These are phyloP conservation scores for Alitta virens DNA, from an alignment of 2,888 invertebrate species.

Conservation along the genomic window DNA sequence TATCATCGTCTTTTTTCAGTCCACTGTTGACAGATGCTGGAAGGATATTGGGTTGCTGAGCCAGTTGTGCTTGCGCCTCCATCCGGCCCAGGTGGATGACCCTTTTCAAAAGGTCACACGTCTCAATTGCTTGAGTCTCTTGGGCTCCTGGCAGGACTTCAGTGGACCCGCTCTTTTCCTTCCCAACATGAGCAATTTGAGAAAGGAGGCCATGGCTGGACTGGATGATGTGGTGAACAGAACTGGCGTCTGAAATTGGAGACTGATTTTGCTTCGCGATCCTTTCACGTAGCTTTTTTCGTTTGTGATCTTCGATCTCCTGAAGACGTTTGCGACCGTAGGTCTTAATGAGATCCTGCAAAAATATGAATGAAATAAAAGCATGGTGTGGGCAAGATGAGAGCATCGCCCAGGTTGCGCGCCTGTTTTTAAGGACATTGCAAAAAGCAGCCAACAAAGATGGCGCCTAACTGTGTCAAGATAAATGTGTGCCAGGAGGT, in stretches of 20 bases:
- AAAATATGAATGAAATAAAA: conserved; percentile 3
- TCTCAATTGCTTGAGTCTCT: not conserved
- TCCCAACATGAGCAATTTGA: not conserved
- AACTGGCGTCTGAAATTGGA: not conserved
- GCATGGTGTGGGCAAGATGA: not conserved
- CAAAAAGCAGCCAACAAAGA: not conserved
- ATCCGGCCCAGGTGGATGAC: conserved; percentile 14
- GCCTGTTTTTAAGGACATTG: not conserved
- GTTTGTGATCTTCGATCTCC: conserved; percentile 29
- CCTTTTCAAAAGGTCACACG: conserved; percentile 5
- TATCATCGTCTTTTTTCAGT: not conserved
- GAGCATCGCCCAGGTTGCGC: not conserved
- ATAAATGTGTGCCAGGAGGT: conserved; percentile 9
- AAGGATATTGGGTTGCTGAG: not conserved
- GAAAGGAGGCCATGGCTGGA: conserved; percentile 7
- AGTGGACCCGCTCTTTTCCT: not conserved
- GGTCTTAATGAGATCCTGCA: conserved; percentile 31
- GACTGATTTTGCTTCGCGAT: not conserved
- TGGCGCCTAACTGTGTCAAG: not conserved
- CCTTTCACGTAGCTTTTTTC: conserved; percentile 15
- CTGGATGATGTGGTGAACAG: conserved; percentile 11
- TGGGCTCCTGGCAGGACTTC: not conserved
- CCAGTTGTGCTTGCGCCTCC: not conserved
- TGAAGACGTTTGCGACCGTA: conserved; percentile 29
- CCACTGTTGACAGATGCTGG: not conserved